phyloP scores from a whole-genome alignment of 1,140 invertebrate species.

The Cylas formicarius region DNA sequence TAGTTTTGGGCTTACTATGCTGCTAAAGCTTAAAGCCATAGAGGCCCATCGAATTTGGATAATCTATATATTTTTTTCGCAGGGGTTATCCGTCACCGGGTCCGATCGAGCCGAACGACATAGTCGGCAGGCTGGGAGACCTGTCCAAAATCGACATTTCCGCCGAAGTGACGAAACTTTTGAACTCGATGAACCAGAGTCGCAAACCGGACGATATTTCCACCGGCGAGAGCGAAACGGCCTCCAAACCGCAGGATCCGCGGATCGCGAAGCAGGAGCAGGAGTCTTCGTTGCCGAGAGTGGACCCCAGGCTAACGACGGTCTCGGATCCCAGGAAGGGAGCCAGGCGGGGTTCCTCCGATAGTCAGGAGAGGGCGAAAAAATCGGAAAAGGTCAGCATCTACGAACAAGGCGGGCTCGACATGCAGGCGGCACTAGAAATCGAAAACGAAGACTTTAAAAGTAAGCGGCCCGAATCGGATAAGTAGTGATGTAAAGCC shows the following conservation, averaged over 20 bases:
- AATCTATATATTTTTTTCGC: no score
- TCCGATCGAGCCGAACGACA: slow-evolving; percentile 37
- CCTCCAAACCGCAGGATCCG: slow-evolving; percentile 26
- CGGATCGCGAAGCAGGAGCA: slow-evolving; percentile 21
- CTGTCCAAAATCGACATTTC: slow-evolving; percentile 67
- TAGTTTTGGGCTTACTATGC: no score
- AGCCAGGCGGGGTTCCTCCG: slow-evolving; percentile 18
- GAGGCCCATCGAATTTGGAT: no score
- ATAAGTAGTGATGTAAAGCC: background rate
- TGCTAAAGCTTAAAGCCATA: no score
- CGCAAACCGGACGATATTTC: slow-evolving; percentile 5
- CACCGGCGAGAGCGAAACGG: background rate
- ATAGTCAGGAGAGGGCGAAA: slow-evolving; percentile 13
- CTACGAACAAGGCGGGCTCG: slow-evolving; percentile 36
- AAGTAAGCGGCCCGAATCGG: slow-evolving; percentile 8
- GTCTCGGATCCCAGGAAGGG: slow-evolving; percentile 19
- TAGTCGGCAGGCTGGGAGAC: slow-evolving; percentile 60
- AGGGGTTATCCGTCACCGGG: no score
- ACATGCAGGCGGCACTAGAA: slow-evolving; percentile 30
- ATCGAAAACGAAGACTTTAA: slow-evolving; percentile 20
- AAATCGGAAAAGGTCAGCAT: slow-evolving; percentile 34
- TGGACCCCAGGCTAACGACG: slow-evolving; percentile 4
- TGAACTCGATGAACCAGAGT: slow-evolving; percentile 39
- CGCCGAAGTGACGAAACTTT: slow-evolving; percentile 60
- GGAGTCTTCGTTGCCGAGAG: slow-evolving; percentile 5